These are phyloP conservation scores for Oncorhynchus masou DNA, from an alignment of 2,113 vertebrate genomes.

Conservation along the genomic window DNA sequence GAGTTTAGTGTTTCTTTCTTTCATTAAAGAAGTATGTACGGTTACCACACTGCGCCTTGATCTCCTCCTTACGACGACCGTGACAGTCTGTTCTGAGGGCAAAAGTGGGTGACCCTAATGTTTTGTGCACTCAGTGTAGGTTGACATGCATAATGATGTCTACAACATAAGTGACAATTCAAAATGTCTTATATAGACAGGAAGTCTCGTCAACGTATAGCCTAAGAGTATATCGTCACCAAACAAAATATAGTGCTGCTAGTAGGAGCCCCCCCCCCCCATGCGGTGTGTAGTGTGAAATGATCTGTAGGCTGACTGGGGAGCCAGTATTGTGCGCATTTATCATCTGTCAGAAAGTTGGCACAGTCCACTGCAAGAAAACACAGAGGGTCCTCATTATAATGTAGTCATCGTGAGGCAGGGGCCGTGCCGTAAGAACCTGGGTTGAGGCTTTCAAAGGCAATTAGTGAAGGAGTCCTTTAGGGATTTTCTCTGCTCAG, in stretches of 20 bases:
- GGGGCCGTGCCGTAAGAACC: neutral
- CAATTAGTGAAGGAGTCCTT: neutral
- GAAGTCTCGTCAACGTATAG: neutral
- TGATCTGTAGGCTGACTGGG: neutral
- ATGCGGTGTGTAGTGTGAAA: neutral
- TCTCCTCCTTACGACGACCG: too few relatives aligned
- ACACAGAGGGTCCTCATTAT: neutral
- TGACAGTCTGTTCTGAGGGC: too few relatives aligned
- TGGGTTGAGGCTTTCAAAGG: neutral
- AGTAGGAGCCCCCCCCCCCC: too few relatives aligned
- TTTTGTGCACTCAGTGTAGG: too few relatives aligned
- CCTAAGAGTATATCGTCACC: too few relatives aligned
- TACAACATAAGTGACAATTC: neutral
- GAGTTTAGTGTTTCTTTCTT: too few relatives aligned
- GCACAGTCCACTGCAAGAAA: neutral
- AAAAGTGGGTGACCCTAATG: too few relatives aligned
- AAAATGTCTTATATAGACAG: neutral
- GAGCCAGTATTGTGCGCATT: too few relatives aligned
- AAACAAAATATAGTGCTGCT: too few relatives aligned
- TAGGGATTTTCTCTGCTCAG: neutral
- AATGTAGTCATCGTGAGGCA: neutral
- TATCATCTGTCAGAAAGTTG: neutral
- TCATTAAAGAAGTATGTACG: too few relatives aligned
- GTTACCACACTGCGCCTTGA: too few relatives aligned
- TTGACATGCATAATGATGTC: neutral